Evolutionary conservation across 2,888 invertebrate genomes (phyloP).

Genomic region (Drosophila helvetica): DNA sequence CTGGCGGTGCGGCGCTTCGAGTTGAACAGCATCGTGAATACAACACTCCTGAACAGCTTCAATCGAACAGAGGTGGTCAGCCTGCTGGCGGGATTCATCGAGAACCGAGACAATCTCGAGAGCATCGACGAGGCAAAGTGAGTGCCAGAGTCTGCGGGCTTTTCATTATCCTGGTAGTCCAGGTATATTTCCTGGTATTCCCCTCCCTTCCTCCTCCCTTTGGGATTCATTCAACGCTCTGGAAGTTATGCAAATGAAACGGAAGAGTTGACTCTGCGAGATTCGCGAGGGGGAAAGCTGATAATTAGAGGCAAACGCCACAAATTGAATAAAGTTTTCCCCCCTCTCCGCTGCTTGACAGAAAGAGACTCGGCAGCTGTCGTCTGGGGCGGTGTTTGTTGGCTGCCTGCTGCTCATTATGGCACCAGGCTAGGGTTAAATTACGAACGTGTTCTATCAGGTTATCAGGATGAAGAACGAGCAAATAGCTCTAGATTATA

Average conservation of each 20-base stretch:
- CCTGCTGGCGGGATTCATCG: slow-evolving; percentile 81
- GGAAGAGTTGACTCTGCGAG: background rate
- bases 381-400: too few species aligned
- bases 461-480: too few species aligned
- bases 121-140: slow-evolving; percentile 82
- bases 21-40: slow-evolving; percentile 78
- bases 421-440: too few species aligned
- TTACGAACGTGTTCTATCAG: too few species aligned
- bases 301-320: slow-evolving; percentile 4
- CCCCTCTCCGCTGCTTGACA: background rate
- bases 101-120: slow-evolving; percentile 78
- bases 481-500: too few species aligned
- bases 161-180: background rate
- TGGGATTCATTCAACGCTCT: too few species aligned
- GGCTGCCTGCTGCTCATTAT: background rate
- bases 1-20: slow-evolving; percentile 82
- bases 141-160: slow-evolving; percentile 50
- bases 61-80: slow-evolving; percentile 82
- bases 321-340: slow-evolving; percentile 1
- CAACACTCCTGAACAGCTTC: slow-evolving; percentile 70
- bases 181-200: too few species aligned
- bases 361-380: too few species aligned
- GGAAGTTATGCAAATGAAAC: slow-evolving; percentile 3
- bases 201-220: background rate
- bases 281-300: background rate